Base-by-base conservation (phyloP, 2,113 vertebrate genomes). In the Pongo abelii region DNA sequence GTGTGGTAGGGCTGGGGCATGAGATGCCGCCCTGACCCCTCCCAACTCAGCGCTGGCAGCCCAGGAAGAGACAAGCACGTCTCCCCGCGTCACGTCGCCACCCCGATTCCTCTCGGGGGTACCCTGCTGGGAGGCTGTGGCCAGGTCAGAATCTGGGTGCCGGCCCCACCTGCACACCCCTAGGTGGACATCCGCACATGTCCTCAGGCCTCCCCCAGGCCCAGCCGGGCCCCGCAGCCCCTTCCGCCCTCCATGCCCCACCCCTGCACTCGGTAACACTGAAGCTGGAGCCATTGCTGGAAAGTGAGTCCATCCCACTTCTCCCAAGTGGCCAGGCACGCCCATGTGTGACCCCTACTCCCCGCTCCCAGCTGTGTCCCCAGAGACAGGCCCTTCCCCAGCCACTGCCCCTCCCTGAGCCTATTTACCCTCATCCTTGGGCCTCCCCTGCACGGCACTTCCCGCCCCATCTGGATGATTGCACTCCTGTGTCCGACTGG, bases 1-100 rank as follows among this genome's bases (percentile, higher is more conserved):
- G 8, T 14, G 50, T 20, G 48, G 27, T 7, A 27, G 2, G 25
- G 27, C n/a, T 0, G 1, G 17, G 57, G 35, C 9, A 5, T 55
- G 30, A 22, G 22, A 22, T 25, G 5, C 35, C 1, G 0, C n/a
- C 50, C 25, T 35, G 6, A 79, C 43, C 25, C 14, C 48, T 27
- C n/a, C 20, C 5, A 25, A 50, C 35, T 18, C 5, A 1, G 57
- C 35, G 32, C 6, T 5, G 18, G 7, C 23, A 13, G 70, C 32
- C 48, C 61, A 8, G 32, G 64, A 48, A 55, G 18, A 55, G 52
- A 20, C 18, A 55, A 55, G 6, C 52, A 20, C 52, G 18, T 55
- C 52, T 55, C 52, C 52, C 18, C 0, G 6, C 6, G 52, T 20
- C 52, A 20, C 52, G 18, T 7, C 3, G n/a, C 18, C 12, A 10